Evolutionary conservation across 92 coral and sea anemone species (phyloP), one percentile per base, ranked within the genome.

Genomic region (Epizoanthus rinbou): DNA sequence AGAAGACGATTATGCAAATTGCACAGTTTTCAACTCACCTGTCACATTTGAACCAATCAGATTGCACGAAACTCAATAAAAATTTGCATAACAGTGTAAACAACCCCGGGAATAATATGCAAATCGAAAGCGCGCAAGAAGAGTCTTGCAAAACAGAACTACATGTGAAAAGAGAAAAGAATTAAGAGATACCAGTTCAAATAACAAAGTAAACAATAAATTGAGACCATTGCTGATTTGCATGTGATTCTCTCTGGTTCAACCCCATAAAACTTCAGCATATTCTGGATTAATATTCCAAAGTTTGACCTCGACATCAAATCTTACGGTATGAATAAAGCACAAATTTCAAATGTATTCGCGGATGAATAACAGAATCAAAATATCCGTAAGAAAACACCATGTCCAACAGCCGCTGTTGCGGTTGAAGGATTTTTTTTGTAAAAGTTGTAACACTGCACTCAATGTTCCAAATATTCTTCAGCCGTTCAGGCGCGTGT

Each of bases 231-330:
- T n/a, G n/a, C n/a, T n/a, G n/a, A n/a, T n/a, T 63, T 63, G 23
- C 68, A 63, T 63, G 68, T 63, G 68, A 63, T 63, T 63, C 68
- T 63, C 68, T 63, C 68, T 63, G 68, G 68, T 63, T 63, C 68
- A 63, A 63, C 68, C 68, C 68, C 68, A 67, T 67, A 67, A 67
- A 67, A 67, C 73, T 65, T 65, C 70, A 65, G 70, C 70, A 65
- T 19, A 65, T 65, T 65, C 70, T 65, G 70, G 70, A 65, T 65
- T 65, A 65, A 65, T 65, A 6, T 65, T 65, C 70, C 70, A 59
- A 65, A 65, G 70, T 65, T 65, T 67, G 73, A 67, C 73, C 73
- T 67, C 47, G 73, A 67, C 73, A 25, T 67, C 73, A 67, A 67
- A 67, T 28, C 45, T 25, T 25, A 65, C 37, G 28, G 70, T 65